Conservation (phyloP, 2,797 vertebrate genomes). For the Rhabdomys pumilio region DNA sequence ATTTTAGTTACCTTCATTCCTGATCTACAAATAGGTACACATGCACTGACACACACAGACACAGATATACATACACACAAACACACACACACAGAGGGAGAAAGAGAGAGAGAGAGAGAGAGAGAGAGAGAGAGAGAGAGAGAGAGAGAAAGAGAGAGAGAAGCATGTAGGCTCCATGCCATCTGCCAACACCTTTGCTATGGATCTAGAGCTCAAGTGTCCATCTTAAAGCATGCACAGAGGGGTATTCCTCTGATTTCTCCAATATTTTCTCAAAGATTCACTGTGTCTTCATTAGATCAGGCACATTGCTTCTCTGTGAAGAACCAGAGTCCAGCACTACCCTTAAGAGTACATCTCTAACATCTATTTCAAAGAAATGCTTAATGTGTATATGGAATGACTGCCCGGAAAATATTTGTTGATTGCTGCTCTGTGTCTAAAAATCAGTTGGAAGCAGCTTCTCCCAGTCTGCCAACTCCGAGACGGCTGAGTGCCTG, state of each 20-base stretch:
- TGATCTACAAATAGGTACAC: background rate
- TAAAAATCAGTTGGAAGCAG: constrained; percentile 78
- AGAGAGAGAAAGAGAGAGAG: background rate
- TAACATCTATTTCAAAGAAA: constrained; percentile 76
- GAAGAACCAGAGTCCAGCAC: background rate
- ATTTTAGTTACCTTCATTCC: background rate
- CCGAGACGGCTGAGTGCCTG: constrained; percentile 76
- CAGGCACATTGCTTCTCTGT: background rate
- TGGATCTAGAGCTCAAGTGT: background rate
- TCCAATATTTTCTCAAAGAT: background rate
- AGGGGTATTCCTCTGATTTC: background rate
- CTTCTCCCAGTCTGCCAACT: constrained; percentile 76
- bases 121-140: background rate
- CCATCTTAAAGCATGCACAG: constrained; percentile 4
- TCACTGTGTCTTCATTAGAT: background rate
- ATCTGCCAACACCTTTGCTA: background rate
- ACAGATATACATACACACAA: background rate
- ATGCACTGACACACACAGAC: background rate
- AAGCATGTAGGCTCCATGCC: background rate
- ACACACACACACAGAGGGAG: background rate
- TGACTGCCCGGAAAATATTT: constrained; percentile 79
- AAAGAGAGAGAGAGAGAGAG: background rate
- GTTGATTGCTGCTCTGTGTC: constrained; percentile 77
- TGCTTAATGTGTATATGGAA: constrained; percentile 48
- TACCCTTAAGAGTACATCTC: constrained; percentile 26